phyloP scores from a whole-genome alignment of 35 echinoderm and acorn worm species.

The Ophioderma brevispina region DNA sequence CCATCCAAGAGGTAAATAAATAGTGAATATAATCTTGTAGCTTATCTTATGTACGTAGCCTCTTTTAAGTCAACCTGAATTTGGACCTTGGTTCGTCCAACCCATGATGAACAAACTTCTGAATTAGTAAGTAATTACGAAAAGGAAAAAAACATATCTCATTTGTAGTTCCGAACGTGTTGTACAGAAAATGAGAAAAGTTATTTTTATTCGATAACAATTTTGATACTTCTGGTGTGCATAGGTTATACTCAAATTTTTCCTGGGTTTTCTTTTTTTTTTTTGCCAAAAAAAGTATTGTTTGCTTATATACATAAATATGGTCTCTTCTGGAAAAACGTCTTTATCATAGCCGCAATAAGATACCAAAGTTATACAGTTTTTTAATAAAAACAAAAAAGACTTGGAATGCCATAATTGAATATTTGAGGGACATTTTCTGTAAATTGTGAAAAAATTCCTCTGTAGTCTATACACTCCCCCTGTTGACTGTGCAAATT shows the following conservation, averaged over 20 bases:
- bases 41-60: not conserved
- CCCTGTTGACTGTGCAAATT: not conserved
- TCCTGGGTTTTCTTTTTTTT: not conserved
- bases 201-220: conserved; percentile 1
- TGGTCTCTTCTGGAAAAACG: not conserved
- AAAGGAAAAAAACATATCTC: not conserved
- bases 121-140: not conserved
- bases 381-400: not conserved
- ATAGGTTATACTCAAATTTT: not conserved
- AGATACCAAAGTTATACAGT: conserved; percentile 7
- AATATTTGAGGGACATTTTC: not conserved
- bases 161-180: not conserved
- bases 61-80: no score
- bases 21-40: not conserved
- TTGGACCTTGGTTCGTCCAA: not conserved
- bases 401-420: not conserved
- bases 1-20: not conserved
- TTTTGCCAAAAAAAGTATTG: conserved; percentile 3
- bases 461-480: not conserved
- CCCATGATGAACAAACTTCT: not conserved
- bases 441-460: not conserved
- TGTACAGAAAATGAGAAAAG: not conserved
- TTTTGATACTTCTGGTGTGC: not conserved
- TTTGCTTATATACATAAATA: not conserved
- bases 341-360: not conserved